These are phyloP conservation scores for Steinernema hermaphroditum DNA, from an alignment of 2,888 invertebrate genomes.

Conservation along the genomic window DNA sequence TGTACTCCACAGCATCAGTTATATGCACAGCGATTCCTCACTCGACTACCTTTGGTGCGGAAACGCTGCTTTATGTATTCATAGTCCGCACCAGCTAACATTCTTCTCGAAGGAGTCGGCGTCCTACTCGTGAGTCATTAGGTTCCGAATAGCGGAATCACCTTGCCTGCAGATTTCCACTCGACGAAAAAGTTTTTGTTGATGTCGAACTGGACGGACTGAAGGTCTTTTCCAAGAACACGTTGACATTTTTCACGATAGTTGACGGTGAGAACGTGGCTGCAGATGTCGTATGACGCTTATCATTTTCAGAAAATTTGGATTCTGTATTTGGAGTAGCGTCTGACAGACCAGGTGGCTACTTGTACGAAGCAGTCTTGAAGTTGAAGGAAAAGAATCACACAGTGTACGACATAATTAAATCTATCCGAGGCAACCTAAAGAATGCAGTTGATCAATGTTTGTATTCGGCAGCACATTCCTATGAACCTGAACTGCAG, in stretches of 20 bases:
- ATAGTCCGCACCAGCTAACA: background rate
- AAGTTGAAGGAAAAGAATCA: conserved; percentile 37
- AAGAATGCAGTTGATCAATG: conserved; percentile 41
- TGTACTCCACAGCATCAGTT: conserved; percentile 27
- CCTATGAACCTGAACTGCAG: conserved; percentile 38
- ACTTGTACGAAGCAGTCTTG: conserved; percentile 37
- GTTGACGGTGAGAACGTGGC: conserved; percentile 12
- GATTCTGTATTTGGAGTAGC: conserved; percentile 38
- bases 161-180: background rate
- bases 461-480: conserved; percentile 42
- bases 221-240: conserved; percentile 6
- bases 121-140: background rate
- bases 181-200: conserved; percentile 17
- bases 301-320: conserved; percentile 30
- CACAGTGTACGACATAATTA: conserved; percentile 40
- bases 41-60: conserved; percentile 29
- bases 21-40: conserved; percentile 1
- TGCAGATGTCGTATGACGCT: conserved; percentile 21
- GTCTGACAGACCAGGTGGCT: conserved; percentile 40
- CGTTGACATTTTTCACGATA: conserved; percentile 24
- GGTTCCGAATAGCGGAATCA: background rate
- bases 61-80: conserved; percentile 29
- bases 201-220: conserved; percentile 32
- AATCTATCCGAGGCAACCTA: conserved; percentile 33
- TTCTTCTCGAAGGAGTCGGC: conserved; percentile 12